phyloP scores from a whole-genome alignment of 2,888 invertebrate genomes.

The Apocheima hispidaria region DNA sequence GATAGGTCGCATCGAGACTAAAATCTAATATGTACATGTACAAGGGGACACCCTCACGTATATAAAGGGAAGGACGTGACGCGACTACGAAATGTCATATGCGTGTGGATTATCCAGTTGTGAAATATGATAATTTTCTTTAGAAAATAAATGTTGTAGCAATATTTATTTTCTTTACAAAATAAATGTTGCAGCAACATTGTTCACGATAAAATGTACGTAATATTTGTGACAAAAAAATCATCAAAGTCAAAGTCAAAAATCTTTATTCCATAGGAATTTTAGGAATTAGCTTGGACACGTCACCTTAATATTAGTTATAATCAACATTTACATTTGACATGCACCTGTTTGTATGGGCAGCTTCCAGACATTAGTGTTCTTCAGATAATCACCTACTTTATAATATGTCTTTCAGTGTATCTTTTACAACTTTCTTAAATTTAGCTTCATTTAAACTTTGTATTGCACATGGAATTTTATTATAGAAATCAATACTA shows the following conservation, averaged over 20 bases:
- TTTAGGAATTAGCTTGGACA: too few species aligned
- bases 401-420: too few species aligned
- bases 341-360: too few species aligned
- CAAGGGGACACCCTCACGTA: constrained; percentile 38
- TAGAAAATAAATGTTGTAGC: constrained; percentile 4
- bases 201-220: background rate
- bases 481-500: too few species aligned
- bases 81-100: constrained; percentile 1
- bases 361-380: too few species aligned
- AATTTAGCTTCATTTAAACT: too few species aligned
- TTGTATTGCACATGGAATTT: too few species aligned
- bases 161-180: constrained; percentile 1
- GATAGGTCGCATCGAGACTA: constrained; percentile 27
- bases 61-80: constrained; percentile 22
- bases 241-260: background rate
- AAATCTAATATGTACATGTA: constrained; percentile 45
- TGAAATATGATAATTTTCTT: constrained; percentile 21
- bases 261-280: too few species aligned
- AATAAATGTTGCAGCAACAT: constrained; percentile 1
- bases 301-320: too few species aligned
- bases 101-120: constrained; percentile 16
- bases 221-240: background rate
- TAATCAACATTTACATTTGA: too few species aligned
- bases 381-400: too few species aligned
- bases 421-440: too few species aligned